Evolutionary conservation across 1,140 invertebrate genomes (phyloP).

Genomic region (Hypothenemus hampei): DNA sequence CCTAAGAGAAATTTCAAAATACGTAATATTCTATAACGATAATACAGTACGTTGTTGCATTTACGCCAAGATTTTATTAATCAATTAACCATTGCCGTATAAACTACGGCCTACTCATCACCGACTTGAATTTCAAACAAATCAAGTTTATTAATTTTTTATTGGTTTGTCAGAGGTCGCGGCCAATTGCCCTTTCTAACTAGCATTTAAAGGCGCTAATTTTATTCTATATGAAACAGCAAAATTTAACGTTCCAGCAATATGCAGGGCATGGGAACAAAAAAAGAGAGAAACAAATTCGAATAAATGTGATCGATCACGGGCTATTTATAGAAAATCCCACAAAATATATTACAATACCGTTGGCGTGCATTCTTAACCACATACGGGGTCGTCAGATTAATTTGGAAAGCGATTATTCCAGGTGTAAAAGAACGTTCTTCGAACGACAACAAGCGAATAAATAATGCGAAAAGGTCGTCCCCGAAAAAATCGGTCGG

Average conservation of each 20-base stretch:
- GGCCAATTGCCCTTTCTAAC: constrained; percentile 10
- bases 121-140: constrained; percentile 13
- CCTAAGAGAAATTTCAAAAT: no score
- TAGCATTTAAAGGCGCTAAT: constrained; percentile 8
- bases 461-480: constrained; percentile 9
- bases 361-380: no score
- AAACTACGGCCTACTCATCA: constrained; percentile 1
- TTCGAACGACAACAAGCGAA: constrained; percentile 5
- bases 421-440: neutral
- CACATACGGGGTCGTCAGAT: no score
- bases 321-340: no score
- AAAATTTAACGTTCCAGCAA: neutral
- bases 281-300: neutral
- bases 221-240: neutral
- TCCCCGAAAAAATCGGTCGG: neutral
- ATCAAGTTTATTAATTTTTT: constrained; percentile 21
- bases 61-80: constrained; percentile 6
- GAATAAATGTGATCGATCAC: no score
- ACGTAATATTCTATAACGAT: no score
- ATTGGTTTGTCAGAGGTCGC: constrained; percentile 12
- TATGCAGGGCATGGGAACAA: neutral
- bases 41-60: no score
- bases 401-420: neutral
- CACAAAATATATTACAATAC: no score
- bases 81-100: constrained; percentile 12